A percentile compares a stretch with the other conserved stretches of the same genome.
Conservation (phyloP, 2,888 invertebrate species). For the Clunio marinus region DNA sequence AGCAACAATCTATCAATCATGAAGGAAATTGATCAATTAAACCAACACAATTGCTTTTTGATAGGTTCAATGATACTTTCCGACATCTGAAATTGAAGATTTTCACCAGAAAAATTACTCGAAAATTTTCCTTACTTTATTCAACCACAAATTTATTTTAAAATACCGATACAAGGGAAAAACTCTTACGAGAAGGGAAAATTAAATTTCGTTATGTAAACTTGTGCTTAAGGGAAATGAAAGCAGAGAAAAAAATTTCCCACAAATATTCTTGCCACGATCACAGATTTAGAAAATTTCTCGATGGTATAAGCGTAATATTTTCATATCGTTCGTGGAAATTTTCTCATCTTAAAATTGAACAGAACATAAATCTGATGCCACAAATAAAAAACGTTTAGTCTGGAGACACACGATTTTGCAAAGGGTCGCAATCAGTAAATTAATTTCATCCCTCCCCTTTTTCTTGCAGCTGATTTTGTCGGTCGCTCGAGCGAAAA, state of each 20-base stretch:
- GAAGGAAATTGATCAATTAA: constrained; percentile 37
- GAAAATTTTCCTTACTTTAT: background rate
- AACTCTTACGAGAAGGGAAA: background rate
- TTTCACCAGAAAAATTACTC: background rate
- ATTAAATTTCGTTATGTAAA: background rate
- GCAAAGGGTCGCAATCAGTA: constrained; percentile 30
- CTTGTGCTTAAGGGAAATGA: too few species aligned
- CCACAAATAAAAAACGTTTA: constrained; percentile 1
- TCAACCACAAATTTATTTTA: background rate
- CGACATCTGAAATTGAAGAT: background rate
- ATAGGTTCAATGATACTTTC: constrained; percentile 8
- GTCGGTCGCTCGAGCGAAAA: background rate
- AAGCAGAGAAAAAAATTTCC: background rate
- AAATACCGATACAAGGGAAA: background rate
- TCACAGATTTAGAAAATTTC: constrained; percentile 6
- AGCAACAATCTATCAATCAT: constrained; percentile 36
- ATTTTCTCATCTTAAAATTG: constrained; percentile 6
- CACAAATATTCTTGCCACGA: background rate
- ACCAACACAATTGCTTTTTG: constrained; percentile 19
- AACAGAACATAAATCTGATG: constrained; percentile 25
- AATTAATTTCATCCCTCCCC: constrained; percentile 25
- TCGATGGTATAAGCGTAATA: background rate
- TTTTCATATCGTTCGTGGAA: constrained; percentile 11
- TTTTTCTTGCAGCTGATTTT: background rate
- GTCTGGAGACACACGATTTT: background rate